Conservation (phyloP, 2,113 vertebrate genomes). For the Percina caprodes region DNA sequence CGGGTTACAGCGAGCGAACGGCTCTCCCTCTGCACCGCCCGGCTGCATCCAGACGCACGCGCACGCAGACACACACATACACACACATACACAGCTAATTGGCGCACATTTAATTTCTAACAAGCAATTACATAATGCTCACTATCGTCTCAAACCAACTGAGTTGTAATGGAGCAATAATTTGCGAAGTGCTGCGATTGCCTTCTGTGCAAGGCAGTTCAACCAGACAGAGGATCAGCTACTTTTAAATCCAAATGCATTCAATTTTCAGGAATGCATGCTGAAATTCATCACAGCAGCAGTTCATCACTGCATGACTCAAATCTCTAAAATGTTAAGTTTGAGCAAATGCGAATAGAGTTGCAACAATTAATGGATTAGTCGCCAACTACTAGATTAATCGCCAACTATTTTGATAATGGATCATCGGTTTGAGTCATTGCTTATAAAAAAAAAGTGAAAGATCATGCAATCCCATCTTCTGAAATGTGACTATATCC, state of each 20-base stretch:
- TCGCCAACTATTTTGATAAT: no score
- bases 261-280: neutral
- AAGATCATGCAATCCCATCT: no score
- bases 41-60: constrained; percentile 14
- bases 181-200: neutral
- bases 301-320: neutral
- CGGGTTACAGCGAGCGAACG: constrained; percentile 24
- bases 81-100: constrained; percentile 36
- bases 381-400: no score
- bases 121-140: constrained; percentile 54
- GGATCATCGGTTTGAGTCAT: no score
- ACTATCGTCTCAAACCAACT: constrained; percentile 40
- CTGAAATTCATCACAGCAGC: neutral
- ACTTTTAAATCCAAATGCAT: neutral
- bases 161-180: constrained; percentile 32
- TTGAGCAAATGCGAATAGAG: no score
- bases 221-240: constrained; percentile 3
- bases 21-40: neutral
- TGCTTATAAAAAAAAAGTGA: no score
- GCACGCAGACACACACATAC: no score
- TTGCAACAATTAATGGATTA: no score
- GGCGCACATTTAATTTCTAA: constrained; percentile 49
- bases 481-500: no score
- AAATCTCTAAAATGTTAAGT: neutral
- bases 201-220: constrained; percentile 8